These are phyloP conservation scores for Eulemur albifrons DNA, from an alignment of 2,797 vertebrate genomes.

Conservation along the genomic window DNA sequence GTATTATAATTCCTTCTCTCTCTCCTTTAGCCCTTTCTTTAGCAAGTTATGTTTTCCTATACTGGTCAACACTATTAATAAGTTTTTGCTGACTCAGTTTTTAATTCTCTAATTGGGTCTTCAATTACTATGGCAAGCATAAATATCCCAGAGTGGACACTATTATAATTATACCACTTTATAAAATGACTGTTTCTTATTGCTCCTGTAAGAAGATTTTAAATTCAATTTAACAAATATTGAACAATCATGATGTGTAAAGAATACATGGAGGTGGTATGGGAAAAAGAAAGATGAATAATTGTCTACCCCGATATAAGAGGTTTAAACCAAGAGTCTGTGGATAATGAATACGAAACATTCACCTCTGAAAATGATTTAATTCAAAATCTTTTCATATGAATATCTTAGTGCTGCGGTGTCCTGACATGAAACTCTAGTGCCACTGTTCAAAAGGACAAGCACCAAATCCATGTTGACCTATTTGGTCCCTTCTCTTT, in stretches of 20 bases:
- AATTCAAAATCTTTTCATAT: not conserved
- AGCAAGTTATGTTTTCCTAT: not conserved
- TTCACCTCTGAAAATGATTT: not conserved
- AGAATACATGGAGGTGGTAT: not conserved
- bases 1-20: not conserved
- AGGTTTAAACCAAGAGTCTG: conserved; percentile 38
- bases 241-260: conserved; percentile 12
- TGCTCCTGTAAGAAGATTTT: conserved; percentile 31
- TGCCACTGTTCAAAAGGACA: not conserved
- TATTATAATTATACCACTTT: not conserved
- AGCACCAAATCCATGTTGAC: not conserved
- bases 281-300: conserved; percentile 32
- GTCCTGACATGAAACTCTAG: not conserved
- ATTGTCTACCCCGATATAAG: not conserved
- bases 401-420: not conserved
- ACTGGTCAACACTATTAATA: not conserved
- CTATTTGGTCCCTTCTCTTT: not conserved
- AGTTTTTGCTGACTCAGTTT: conserved; percentile 13
- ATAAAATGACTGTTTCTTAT: not conserved
- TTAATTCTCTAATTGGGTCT: conserved; percentile 14
- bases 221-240: conserved; percentile 19
- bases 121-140: conserved; percentile 41
- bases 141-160: conserved; percentile 28
- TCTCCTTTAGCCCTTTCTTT: not conserved
- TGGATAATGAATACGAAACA: not conserved